Evolutionary conservation across 1,140 invertebrate genomes (phyloP), one percentile per base, ranked within the genome.

Genomic region (Archegozetes longisetosus): DNA sequence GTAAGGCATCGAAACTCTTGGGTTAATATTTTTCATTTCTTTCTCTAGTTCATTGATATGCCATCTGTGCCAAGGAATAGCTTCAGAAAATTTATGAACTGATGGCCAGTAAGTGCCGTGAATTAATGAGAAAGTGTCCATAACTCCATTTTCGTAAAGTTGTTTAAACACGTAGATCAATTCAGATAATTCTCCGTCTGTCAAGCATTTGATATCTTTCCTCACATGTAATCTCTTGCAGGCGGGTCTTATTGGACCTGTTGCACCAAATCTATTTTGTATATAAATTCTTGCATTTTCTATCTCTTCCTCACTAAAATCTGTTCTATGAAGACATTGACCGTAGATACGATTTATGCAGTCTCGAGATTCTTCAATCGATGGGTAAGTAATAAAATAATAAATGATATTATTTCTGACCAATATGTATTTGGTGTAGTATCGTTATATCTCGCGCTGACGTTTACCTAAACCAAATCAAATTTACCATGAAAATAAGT

Each of bases 31-130:
- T 40, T 24, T 22, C 23, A 55, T 28, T 32, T 55, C 53, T 28
- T 55, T 55, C 29, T 55, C 53, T 14, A 55, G 29, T 28, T 9
- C 2, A 28, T 3, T 22, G 12, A 55, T 32, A 40, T 28, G 29
- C 22, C 26, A 55, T 32, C 53, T 2, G 29, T 55, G 53, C 53
- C 53, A 55, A n/a, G 22, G 26, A 40, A 55, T 17, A 40, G 32
- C 32, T 17, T 40, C 6, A 40, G 6, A 9, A 40, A 40, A 40
- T 17, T 40, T 40, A 17, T 40, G 32, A 40, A 40, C 17, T 17
- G 32, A 40, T 40, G 32, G 32, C 32, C 32, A 40, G 17, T 40
- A 40, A 17, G 32, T 40, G 6, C 32, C 32, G 32, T 40, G 32
- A 40, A 40, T 40, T 17, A 40, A 17, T 17, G 32, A 40, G 17